Evolutionary conservation across 2,797 vertebrate genomes (phyloP).

Genomic region (Orestias chungarensis): DNA sequence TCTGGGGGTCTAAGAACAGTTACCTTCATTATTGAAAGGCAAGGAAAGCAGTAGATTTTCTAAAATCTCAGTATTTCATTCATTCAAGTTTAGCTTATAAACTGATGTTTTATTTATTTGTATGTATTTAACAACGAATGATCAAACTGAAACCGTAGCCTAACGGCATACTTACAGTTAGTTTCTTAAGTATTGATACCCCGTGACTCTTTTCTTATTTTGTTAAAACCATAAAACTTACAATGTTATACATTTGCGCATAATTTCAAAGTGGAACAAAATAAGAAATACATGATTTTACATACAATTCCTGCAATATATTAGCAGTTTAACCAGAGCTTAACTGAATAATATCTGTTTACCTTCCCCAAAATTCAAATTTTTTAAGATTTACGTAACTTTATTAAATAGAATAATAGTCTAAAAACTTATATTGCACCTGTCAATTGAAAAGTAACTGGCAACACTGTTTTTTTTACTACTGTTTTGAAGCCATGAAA

Average conservation of each 20-base stretch:
- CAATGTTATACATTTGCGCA: neutral
- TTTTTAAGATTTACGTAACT: no score
- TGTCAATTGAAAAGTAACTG: no score
- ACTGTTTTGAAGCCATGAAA: neutral
- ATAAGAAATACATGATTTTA: no score
- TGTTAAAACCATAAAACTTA: neutral
- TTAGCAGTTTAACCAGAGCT: no score
- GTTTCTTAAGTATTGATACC: neutral
- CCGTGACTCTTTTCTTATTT: neutral
- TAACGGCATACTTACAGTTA: neutral
- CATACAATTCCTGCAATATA: no score
- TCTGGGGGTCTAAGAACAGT: conserved; percentile 84
- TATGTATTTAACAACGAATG: neutral
- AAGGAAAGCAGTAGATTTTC: neutral
- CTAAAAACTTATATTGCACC: no score
- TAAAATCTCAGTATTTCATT: neutral
- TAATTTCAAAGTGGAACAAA: neutral
- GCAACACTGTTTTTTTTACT: no score
- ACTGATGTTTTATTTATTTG: neutral
- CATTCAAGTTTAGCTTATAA: neutral
- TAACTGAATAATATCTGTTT: no score
- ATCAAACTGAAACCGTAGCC: neutral
- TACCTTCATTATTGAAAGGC: neutral
- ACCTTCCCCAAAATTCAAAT: neutral
- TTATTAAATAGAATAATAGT: no score